These are phyloP conservation scores for Drosophila persimilis DNA, from an alignment of 1,140 invertebrate species.

Conservation along the genomic window DNA sequence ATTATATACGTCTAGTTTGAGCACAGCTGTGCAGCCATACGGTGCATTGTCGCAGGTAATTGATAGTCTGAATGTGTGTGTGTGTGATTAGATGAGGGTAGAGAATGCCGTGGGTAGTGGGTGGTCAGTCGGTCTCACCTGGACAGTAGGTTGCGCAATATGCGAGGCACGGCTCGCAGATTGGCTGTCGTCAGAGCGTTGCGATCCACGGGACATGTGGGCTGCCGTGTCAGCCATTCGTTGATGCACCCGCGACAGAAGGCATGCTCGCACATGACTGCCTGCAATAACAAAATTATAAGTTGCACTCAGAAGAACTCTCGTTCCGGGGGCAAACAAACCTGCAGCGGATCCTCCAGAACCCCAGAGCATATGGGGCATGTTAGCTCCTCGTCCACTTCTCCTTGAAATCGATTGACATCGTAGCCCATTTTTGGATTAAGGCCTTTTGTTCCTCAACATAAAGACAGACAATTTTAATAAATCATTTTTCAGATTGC, in stretches of 20 bases:
- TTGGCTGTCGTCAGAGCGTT: conserved; percentile 93
- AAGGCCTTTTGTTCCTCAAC: not conserved
- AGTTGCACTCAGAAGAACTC: not conserved
- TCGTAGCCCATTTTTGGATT: conserved; percentile 89
- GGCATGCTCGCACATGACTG: conserved; percentile 97
- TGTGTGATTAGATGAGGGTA: not conserved
- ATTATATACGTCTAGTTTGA: conserved; percentile 93
- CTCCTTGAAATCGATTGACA: conserved; percentile 89
- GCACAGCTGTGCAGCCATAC: conserved; percentile 92
- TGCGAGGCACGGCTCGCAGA: conserved; percentile 94
- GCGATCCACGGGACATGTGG: conserved; percentile 96
- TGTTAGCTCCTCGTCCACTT: conserved; percentile 92
- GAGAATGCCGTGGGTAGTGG: conserved; percentile 8
- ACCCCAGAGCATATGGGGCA: conserved; percentile 93
- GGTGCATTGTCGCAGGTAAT: conserved; percentile 95
- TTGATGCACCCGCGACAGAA: conserved; percentile 97
- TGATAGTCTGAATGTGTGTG: conserved; percentile 86
- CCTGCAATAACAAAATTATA: conserved; percentile 85
- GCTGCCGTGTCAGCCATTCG: conserved; percentile 96
- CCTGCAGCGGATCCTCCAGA: conserved; percentile 92
- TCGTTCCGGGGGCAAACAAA: conserved; percentile 27
- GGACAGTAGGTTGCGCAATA: conserved; percentile 94
- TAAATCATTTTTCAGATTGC: no score
- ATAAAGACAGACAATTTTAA: conserved; percentile 1
- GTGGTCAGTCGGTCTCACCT: conserved; percentile 84